phyloP scores from a whole-genome alignment of 2,888 invertebrate species.

The Calameuta idolon region DNA sequence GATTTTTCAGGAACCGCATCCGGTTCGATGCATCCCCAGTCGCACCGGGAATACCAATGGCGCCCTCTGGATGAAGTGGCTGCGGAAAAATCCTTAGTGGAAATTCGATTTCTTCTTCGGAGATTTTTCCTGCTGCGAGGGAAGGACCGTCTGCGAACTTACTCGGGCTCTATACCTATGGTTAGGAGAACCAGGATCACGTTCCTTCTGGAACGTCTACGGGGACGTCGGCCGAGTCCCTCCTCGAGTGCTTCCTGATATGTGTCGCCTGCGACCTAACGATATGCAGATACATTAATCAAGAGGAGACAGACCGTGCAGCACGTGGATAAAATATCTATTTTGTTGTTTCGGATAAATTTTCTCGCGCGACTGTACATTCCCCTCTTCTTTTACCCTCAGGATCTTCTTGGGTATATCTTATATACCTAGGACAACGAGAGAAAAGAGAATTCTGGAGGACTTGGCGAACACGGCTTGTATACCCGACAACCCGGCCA shows the following conservation, averaged over 20 bases:
- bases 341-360: background rate
- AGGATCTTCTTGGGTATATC: background rate
- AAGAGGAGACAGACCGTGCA: slow-evolving; percentile 11
- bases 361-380: background rate
- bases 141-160: background rate
- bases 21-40: background rate
- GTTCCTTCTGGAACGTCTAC: background rate
- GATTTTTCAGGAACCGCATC: background rate
- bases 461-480: background rate
- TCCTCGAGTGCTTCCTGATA: background rate
- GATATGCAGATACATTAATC: slow-evolving; percentile 17
- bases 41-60: background rate
- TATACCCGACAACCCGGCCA: background rate
- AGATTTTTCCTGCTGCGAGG: background rate
- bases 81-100: background rate
- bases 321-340: slow-evolving; percentile 16
- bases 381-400: background rate
- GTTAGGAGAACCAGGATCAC: background rate
- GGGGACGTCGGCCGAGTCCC: background rate
- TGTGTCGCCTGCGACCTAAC: background rate
- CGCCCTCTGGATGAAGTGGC: background rate
- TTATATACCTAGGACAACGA: background rate
- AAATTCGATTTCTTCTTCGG: background rate
- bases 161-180: background rate
- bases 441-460: background rate